These are phyloP conservation scores for Hydrozoanthus gracilis DNA, from an alignment of 92 coral and sea anemone species.

Conservation along the genomic window DNA sequence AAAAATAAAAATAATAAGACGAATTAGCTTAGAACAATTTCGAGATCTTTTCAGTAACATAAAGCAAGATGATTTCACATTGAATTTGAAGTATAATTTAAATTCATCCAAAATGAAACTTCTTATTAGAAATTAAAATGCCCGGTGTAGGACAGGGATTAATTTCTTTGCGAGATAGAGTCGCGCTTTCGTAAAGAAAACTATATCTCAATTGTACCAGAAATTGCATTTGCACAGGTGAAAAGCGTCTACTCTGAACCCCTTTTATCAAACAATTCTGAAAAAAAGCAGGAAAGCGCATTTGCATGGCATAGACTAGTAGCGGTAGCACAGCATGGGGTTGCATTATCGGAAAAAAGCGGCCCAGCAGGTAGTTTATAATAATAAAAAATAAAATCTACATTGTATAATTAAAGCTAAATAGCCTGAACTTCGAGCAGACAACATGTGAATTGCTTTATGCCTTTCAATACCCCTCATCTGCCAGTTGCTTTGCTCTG, in stretches of 20 bases:
- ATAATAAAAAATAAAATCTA: constrained; percentile 96
- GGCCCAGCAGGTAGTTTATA: constrained; percentile 91
- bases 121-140: constrained; percentile 2
- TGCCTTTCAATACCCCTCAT: constrained; percentile 90
- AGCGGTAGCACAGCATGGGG: constrained; percentile 86
- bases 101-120: constrained; percentile 4
- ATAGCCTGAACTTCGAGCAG: constrained; percentile 94
- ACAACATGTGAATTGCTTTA: constrained; percentile 92
- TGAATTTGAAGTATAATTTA: constrained; percentile 20
- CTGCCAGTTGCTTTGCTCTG: constrained; percentile 78
- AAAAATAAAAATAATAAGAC: constrained; percentile 63
- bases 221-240: constrained; percentile 62
- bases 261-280: constrained; percentile 62
- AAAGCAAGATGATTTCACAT: constrained; percentile 5
- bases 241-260: constrained; percentile 51
- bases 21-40: constrained; percentile 60
- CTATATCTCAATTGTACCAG: constrained; percentile 16
- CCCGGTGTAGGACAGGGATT: constrained; percentile 12
- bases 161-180: constrained; percentile 27
- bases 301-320: constrained; percentile 70
- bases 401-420: constrained; percentile 97
- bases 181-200: constrained; percentile 39
- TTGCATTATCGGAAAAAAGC: constrained; percentile 87
- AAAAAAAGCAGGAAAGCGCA: constrained; percentile 68
- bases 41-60: constrained; percentile 45